A percentile compares a stretch with the other conserved stretches of the same genome.
Conservation (phyloP, 2,113 vertebrate genomes). For the Athene cunicularia region DNA sequence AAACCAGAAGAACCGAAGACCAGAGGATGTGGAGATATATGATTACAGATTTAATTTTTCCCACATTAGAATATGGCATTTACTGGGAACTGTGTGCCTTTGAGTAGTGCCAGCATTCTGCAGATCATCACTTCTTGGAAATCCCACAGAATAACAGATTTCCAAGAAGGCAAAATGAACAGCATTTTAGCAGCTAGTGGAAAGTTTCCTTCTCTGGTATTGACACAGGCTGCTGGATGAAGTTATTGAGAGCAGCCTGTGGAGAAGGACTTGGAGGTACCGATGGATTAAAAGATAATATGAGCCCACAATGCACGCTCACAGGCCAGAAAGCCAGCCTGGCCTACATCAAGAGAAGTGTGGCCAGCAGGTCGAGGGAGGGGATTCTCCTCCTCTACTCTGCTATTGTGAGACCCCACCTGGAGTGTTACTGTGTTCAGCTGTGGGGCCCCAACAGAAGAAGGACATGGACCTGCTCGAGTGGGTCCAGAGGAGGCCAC, state of each 20-base stretch:
- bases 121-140: not conserved
- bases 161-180: not conserved
- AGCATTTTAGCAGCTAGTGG: not conserved
- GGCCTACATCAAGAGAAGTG: fast-evolving
- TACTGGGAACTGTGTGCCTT: not conserved
- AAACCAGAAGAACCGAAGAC: not conserved
- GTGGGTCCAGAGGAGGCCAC: no score
- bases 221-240: not conserved
- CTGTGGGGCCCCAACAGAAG: no score
- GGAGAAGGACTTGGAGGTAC: not conserved
- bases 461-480: not conserved
- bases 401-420: not conserved
- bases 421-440: not conserved
- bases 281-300: not conserved
- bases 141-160: not conserved
- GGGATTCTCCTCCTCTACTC: not conserved
- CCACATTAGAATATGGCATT: not conserved
- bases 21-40: not conserved
- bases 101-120: not conserved
- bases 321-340: not conserved
- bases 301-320: fast-evolving
- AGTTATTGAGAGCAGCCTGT: not conserved
- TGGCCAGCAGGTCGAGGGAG: not conserved
- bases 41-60: not conserved
- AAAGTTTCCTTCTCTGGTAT: not conserved